phyloP scores from a whole-genome alignment of 1,140 invertebrate species.

The Centruroides vittatus region DNA sequence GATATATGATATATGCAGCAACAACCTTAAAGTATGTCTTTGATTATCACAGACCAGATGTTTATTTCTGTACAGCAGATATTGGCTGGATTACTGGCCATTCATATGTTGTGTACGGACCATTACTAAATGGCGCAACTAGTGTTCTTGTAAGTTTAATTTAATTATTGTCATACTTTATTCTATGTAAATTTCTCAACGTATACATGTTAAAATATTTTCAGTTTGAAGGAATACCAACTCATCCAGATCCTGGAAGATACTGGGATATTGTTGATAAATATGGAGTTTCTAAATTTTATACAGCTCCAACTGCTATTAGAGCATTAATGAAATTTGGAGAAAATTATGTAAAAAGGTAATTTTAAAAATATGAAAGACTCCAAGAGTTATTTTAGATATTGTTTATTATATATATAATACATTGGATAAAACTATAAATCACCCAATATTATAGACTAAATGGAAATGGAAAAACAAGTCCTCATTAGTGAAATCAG shows the following conservation, averaged over 20 bases:
- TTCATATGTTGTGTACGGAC: conserved; percentile 89
- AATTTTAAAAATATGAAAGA: neutral
- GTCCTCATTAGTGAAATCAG: too few species aligned
- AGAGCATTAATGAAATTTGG: conserved; percentile 82
- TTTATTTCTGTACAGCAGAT: conserved; percentile 96
- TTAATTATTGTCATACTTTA: neutral
- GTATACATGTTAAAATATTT: neutral
- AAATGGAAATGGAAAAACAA: too few species aligned
- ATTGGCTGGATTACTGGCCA: conserved; percentile 99
- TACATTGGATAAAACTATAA: too few species aligned
- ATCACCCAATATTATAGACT: too few species aligned
- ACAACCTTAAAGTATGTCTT: conserved; percentile 90
- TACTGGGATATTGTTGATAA: conserved; percentile 89
- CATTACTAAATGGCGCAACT: conserved; percentile 79
- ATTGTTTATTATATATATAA: too few species aligned
- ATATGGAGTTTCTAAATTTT: conserved; percentile 91
- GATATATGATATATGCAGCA: conserved; percentile 81
- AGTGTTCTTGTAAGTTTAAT: conserved; percentile 30
- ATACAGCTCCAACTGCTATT: conserved; percentile 96
- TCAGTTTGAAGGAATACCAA: conserved; percentile 93
- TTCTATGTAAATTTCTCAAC: too few species aligned
- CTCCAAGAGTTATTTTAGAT: too few species aligned
- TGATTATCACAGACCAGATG: conserved; percentile 77
- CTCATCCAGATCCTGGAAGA: conserved; percentile 57
- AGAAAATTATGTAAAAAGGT: conserved; percentile 38